Evolutionary conservation across 2,113 vertebrate genomes (phyloP).

Genomic region (Onychostoma macrolepis): DNA sequence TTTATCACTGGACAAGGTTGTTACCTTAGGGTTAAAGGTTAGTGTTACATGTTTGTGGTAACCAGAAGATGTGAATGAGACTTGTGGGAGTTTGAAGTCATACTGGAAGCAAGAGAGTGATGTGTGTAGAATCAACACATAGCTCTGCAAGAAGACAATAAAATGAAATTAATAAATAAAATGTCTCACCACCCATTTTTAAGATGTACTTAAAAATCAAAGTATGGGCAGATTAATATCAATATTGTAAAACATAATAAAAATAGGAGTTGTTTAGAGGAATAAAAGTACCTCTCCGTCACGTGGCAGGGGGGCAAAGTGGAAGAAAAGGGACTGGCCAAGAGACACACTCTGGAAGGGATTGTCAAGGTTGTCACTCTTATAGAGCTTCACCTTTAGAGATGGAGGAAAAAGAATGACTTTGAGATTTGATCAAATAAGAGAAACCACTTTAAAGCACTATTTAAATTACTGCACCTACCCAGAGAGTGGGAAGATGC

Average conservation of each 20-base stretch:
- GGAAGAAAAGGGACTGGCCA: conserved; percentile 95
- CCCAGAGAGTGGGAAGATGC: conserved; percentile 90
- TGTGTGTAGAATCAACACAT: conserved; percentile 89
- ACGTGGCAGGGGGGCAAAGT: conserved; percentile 90
- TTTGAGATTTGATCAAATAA: neutral
- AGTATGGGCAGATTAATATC: neutral
- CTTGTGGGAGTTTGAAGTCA: conserved; percentile 90
- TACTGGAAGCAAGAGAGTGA: conserved; percentile 89
- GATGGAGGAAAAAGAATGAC: neutral
- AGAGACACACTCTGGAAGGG: conserved; percentile 93
- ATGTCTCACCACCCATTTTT: neutral
- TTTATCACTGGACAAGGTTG: too few relatives aligned
- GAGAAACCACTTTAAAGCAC: neutral
- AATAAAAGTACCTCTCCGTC: conserved; percentile 88
- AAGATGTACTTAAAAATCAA: neutral
- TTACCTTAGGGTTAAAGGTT: conserved; percentile 91
- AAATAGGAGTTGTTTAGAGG: neutral
- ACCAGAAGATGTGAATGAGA: conserved; percentile 88
- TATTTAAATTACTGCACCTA: conserved; percentile 64
- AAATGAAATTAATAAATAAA: neutral
- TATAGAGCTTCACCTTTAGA: conserved; percentile 92
- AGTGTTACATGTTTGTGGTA: conserved; percentile 95
- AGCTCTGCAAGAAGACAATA: conserved; percentile 78
- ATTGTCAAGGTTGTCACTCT: conserved; percentile 94
- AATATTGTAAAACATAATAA: neutral